A percentile compares a stretch with the other conserved stretches of the same genome.
These are phyloP conservation scores for Okamejei kenojei DNA, from an alignment of 2,797 vertebrate species.

Conservation along the genomic window DNA sequence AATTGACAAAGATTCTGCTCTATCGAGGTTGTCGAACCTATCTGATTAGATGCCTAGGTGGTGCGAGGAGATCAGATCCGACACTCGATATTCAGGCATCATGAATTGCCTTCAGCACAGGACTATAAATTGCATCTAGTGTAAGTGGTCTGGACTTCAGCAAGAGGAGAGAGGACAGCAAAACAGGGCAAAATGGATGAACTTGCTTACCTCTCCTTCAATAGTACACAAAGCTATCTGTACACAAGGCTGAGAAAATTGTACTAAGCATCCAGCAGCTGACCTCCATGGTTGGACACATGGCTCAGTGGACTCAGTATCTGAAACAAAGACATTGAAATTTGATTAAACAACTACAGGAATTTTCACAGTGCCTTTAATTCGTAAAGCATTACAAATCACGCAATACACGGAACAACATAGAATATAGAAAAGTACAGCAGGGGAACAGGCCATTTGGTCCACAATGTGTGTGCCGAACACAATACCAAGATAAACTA, in stretches of 20 bases:
- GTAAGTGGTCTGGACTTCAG: background rate
- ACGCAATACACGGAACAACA: background rate
- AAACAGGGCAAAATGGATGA: background rate
- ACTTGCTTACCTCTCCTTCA: constrained; percentile 59
- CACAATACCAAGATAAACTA: too few species aligned
- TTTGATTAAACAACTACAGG: background rate
- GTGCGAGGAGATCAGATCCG: background rate
- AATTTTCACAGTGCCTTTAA: background rate
- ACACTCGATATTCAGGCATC: background rate
- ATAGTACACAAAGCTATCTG: constrained; percentile 68
- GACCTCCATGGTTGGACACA: constrained; percentile 66
- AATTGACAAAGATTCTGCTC: background rate
- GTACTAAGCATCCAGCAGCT: constrained; percentile 55
- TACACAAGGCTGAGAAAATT: constrained; percentile 68
- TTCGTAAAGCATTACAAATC: too few species aligned
- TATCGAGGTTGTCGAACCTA: background rate
- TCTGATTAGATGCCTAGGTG: background rate
- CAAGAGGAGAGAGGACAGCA: background rate
- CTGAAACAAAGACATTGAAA: constrained; percentile 8
- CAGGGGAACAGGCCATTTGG: too few species aligned
- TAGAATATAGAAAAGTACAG: too few species aligned
- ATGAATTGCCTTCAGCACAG: background rate
- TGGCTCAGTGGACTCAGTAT: constrained; percentile 59
- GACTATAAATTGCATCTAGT: background rate
- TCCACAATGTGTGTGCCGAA: too few species aligned